Percentiles rank a stretch among this genome's conserved stretches.
phyloP scores from a whole-genome alignment of 2,888 invertebrate species.

The Drosophila mercatorum region DNA sequence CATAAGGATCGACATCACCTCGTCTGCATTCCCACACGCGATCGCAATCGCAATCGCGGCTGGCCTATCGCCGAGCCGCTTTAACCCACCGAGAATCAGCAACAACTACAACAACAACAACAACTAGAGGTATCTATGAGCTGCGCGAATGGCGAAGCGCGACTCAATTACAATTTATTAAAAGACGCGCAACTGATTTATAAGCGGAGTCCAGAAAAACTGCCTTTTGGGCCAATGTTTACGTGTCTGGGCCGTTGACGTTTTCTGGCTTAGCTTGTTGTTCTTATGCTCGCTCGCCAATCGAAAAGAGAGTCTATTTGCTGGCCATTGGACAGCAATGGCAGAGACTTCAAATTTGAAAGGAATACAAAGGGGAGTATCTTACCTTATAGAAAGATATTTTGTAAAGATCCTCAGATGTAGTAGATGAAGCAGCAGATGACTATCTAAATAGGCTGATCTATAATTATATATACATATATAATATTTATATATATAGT shows the following conservation, averaged over 20 bases:
- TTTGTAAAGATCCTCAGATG: no score
- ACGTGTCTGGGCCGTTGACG: conserved; percentile 65
- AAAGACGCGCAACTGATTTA: conserved; percentile 79
- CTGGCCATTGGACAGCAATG: no score
- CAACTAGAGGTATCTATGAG: conserved; percentile 67
- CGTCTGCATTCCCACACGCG: conserved; percentile 80
- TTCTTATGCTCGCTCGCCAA: conserved; percentile 15
- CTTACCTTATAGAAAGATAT: no score
- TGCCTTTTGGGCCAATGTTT: conserved; percentile 49
- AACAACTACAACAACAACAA: neutral
- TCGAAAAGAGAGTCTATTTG: neutral
- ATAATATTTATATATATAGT: no score
- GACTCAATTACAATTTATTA: conserved; percentile 82
- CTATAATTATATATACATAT: no score
- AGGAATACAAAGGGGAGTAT: no score
- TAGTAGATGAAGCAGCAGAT: no score
- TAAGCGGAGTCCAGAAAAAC: conserved; percentile 50
- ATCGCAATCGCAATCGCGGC: conserved; percentile 66
- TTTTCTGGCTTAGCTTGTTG: conserved; percentile 55
- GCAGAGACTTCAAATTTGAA: no score
- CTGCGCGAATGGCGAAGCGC: conserved; percentile 74
- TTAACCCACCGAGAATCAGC: conserved; percentile 3
- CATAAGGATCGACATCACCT: conserved; percentile 67
- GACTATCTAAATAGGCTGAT: no score
- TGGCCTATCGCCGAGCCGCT: conserved; percentile 31